Conservation (phyloP, 2,113 vertebrate genomes). For the Neolamprologus sp. region DNA sequence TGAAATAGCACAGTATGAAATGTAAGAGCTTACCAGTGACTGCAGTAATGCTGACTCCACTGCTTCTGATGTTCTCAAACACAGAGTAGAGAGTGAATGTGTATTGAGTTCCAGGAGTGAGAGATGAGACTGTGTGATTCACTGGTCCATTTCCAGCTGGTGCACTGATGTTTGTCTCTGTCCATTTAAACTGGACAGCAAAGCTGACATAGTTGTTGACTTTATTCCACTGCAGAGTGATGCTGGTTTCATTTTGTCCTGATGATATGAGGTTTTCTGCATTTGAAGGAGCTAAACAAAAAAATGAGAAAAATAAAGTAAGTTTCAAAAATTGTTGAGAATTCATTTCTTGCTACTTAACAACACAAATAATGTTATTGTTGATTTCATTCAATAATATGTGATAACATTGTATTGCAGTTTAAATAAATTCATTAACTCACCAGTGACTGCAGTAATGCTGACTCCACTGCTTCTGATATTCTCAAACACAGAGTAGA, state of each 20-base stretch:
- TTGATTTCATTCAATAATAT: too few species aligned
- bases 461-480: not conserved
- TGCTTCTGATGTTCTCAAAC: not conserved
- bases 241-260: too few species aligned
- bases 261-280: rapidly evolving
- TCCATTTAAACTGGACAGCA: not conserved
- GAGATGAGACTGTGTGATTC: not conserved
- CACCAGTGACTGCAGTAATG: not conserved
- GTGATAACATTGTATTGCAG: not conserved
- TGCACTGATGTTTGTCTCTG: not conserved
- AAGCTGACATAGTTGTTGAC: not conserved
- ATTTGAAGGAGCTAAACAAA: too few species aligned
- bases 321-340: too few species aligned
- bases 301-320: too few species aligned
- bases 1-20: too few species aligned
- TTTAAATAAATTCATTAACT: too few species aligned
- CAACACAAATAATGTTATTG: not conserved
- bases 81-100: slow-evolving; percentile 17
- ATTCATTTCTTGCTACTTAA: too few species aligned
- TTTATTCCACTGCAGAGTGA: slow-evolving; percentile 5
- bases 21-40: too few species aligned
- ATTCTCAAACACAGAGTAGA: not conserved
- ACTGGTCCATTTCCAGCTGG: not conserved
- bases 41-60: not conserved
- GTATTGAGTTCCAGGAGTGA: slow-evolving; percentile 2